A percentile compares a stretch with the other conserved stretches of the same genome.
phyloP scores from a whole-genome alignment of 2,113 vertebrate species.

The Climacteris rufus region DNA sequence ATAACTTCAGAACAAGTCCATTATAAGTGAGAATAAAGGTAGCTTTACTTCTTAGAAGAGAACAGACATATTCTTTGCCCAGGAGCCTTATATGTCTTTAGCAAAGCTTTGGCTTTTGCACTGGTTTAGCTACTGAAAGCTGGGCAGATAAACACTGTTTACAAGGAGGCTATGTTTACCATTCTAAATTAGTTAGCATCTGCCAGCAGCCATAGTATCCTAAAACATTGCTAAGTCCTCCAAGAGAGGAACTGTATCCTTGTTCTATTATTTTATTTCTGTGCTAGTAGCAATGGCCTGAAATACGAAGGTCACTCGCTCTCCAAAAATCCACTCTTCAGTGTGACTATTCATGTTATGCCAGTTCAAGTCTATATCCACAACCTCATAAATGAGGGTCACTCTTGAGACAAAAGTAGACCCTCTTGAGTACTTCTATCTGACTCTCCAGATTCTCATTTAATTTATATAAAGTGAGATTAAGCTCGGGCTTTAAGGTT shows the following conservation, averaged over 20 bases:
- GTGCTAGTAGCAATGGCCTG: background rate
- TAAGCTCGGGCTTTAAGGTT: background rate
- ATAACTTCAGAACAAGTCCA: background rate
- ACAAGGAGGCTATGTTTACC: background rate
- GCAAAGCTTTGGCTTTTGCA: background rate
- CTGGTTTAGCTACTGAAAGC: background rate
- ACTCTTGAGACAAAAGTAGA: background rate
- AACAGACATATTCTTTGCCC: background rate
- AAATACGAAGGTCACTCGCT: background rate
- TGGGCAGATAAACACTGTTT: background rate
- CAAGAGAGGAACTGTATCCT: background rate
- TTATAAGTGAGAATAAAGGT: background rate
- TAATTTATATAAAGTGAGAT: background rate
- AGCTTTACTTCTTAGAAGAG: background rate
- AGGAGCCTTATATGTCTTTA: background rate
- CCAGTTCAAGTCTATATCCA: background rate
- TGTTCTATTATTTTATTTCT: background rate
- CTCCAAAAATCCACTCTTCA: background rate
- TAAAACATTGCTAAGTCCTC: background rate
- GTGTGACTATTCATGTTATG: background rate
- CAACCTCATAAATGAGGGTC: background rate
- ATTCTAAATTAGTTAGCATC: background rate
- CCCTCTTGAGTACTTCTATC: background rate
- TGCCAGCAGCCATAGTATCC: background rate
- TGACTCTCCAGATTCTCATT: background rate